phyloP scores from a whole-genome alignment of 1,140 invertebrate genomes.

The Stegodyphus mimosarum region DNA sequence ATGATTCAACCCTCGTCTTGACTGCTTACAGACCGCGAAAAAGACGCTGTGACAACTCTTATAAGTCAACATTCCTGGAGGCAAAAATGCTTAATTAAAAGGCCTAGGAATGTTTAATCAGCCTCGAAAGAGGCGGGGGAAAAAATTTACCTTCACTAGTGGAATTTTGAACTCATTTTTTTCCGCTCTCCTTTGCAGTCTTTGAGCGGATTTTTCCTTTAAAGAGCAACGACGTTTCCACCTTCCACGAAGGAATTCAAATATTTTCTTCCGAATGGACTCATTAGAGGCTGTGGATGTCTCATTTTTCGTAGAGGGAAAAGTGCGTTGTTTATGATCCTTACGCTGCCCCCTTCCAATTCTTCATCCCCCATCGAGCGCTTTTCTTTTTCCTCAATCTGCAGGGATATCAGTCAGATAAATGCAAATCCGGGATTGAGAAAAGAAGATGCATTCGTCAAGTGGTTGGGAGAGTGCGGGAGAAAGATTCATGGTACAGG shows the following conservation, averaged over 20 bases:
- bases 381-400: not conserved
- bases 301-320: slow-evolving; percentile 39
- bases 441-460: not conserved
- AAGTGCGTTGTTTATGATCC: not conserved
- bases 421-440: not conserved
- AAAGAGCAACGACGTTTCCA: not conserved
- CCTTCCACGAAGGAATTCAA: slow-evolving; percentile 26
- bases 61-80: slow-evolving; percentile 58
- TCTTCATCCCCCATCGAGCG: too few relatives aligned
- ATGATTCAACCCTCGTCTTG: not conserved
- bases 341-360: too few relatives aligned
- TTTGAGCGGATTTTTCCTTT: not conserved
- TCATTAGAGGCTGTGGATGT: slow-evolving; percentile 38
- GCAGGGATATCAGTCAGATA: not conserved
- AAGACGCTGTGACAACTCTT: slow-evolving; percentile 34
- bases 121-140: slow-evolving; percentile 2
- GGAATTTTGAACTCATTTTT: slow-evolving; percentile 42
- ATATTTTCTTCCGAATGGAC: slow-evolving; percentile 43
- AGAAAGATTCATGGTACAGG: too few relatives aligned
- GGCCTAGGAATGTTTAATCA: slow-evolving; percentile 60
- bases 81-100: slow-evolving; percentile 60
- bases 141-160: slow-evolving; percentile 31
- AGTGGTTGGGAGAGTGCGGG: not conserved
- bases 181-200: not conserved
- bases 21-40: slow-evolving; percentile 43